These are phyloP conservation scores for Chinchilla lanigera DNA, from an alignment of 2,113 vertebrate genomes.

Conservation along the genomic window DNA sequence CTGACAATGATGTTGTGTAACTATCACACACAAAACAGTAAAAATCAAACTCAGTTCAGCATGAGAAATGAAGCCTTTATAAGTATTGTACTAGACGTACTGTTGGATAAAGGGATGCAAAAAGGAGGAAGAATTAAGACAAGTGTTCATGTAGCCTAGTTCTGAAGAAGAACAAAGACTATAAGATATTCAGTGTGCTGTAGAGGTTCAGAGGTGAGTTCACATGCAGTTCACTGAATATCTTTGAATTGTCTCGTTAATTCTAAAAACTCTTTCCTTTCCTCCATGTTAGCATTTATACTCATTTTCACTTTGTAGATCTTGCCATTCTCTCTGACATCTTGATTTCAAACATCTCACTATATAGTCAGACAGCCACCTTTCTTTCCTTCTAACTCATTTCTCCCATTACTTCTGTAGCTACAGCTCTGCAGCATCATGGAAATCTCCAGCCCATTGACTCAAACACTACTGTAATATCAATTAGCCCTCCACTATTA, in stretches of 20 bases:
- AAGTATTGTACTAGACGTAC: not conserved
- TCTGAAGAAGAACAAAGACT: not conserved
- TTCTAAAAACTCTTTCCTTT: not conserved
- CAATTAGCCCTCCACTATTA: not conserved
- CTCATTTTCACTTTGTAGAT: not conserved
- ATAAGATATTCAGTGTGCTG: not conserved
- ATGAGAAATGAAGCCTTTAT: not conserved
- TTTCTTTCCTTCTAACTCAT: not conserved
- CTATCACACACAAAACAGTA: not conserved
- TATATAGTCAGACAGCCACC: not conserved
- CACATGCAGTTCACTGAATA: not conserved
- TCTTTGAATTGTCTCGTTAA: not conserved
- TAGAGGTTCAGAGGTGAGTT: not conserved
- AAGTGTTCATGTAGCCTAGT: not conserved
- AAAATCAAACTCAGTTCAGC: not conserved
- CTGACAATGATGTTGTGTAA: slow-evolving; percentile 3
- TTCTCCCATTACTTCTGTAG: not conserved
- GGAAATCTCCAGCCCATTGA: not conserved
- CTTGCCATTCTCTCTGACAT: not conserved
- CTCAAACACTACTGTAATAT: not conserved
- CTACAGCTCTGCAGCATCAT: not conserved
- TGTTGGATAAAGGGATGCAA: not conserved
- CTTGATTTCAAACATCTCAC: not conserved
- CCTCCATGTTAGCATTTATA: not conserved
- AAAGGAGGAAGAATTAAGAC: not conserved